Evolutionary conservation across 2,797 vertebrate species (phyloP).

Genomic region (Ara ararauna): DNA sequence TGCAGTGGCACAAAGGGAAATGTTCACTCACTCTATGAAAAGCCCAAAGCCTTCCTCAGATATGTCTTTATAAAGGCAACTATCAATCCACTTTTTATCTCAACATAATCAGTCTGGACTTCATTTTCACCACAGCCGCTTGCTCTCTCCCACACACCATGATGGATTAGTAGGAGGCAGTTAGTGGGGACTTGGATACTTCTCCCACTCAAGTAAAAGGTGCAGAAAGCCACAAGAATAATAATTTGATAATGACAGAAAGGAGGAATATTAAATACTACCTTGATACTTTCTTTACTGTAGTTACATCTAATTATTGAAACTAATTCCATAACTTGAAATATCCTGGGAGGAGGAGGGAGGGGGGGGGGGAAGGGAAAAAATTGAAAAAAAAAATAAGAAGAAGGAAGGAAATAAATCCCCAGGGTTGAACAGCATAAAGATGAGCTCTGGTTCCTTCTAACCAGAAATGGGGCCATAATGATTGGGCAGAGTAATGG

Average conservation of each 20-base stretch:
- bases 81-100: background rate
- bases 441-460: background rate
- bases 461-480: background rate
- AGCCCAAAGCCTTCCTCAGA: background rate
- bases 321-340: background rate
- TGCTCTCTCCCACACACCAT: background rate
- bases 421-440: background rate
- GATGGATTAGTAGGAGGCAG: background rate
- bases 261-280: background rate
- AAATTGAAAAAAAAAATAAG: fast-evolving
- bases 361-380: no score
- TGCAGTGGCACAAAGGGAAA: background rate
- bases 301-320: background rate
- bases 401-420: fast-evolving
- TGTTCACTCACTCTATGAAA: background rate
- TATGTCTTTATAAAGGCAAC: background rate
- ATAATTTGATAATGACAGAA: background rate
- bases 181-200: background rate
- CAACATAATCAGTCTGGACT: background rate
- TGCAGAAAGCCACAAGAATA: background rate
- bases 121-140: background rate
- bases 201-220: background rate
- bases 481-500: background rate
- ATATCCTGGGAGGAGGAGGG: background rate
- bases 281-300: background rate